A percentile compares a stretch with the other conserved stretches of the same genome.
Evolutionary conservation across 2,797 vertebrate species (phyloP).

Genomic region (Syngnathus acus): DNA sequence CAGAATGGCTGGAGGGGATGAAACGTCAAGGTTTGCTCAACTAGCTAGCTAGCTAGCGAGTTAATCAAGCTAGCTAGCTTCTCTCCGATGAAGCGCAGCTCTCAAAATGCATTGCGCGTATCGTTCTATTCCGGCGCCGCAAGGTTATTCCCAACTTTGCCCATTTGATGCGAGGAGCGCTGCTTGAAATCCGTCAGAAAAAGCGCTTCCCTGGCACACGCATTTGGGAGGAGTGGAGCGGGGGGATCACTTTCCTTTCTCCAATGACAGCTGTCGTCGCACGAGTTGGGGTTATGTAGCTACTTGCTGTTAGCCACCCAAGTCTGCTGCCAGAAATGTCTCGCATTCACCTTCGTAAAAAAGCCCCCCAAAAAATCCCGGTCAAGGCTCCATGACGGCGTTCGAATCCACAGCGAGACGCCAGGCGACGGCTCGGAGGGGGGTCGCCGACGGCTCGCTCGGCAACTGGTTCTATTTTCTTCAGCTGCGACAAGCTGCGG

Average conservation of each 20-base stretch:
- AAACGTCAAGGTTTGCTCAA: conserved; percentile 69
- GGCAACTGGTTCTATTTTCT: conserved; percentile 69
- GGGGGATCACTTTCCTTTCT: conserved; percentile 70
- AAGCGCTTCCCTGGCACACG: conserved; percentile 38
- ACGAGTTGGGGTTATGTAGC: conserved; percentile 63
- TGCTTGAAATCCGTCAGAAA: conserved; percentile 58
- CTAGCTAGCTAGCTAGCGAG: conserved; percentile 62
- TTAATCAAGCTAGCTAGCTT: conserved; percentile 65
- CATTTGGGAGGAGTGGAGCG: conserved; percentile 30
- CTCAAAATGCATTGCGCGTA: conserved; percentile 61
- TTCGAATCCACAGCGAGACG: conserved; percentile 39
- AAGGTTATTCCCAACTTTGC: conserved; percentile 63
- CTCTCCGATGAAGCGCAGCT: conserved; percentile 65
- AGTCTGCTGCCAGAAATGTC: conserved; percentile 50
- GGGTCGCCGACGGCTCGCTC: conserved; percentile 50
- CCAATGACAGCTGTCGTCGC: conserved; percentile 74
- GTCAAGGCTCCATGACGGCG: conserved; percentile 14
- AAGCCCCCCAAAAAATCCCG: not conserved
- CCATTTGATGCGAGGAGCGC: conserved; percentile 61
- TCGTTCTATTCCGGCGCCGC: conserved; percentile 57
- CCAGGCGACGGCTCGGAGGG: conserved; percentile 31
- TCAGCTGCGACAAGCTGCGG: conserved; percentile 68
- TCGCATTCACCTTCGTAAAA: conserved; percentile 31
- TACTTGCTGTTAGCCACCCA: conserved; percentile 67
- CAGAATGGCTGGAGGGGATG: conserved; percentile 63